Base-by-base conservation (phyloP, 2,888 invertebrate genomes). In the Lymantria monacha region DNA sequence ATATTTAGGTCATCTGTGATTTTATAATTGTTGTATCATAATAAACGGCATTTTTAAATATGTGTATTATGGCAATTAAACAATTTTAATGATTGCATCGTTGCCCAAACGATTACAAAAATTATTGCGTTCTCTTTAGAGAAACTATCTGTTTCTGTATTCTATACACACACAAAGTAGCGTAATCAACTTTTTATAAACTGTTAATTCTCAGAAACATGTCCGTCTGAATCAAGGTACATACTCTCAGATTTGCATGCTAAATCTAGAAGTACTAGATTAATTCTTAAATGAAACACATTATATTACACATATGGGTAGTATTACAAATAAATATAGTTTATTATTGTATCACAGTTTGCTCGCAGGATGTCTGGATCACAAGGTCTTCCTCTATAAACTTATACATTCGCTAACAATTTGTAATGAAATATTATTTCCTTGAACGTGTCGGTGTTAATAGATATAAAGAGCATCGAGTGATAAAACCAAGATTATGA, bases 331-430 rank as follows among this genome's bases (percentile, higher is more conserved):
- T 51, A 43, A 62, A 64, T 22, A 5, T 22, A 59, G 54, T 66
- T 59, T 71, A 72, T 68, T 55, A 55, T 46, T 51, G 33, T 46
- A 50, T 22, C 48, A 51, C 43, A 38, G 50, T 64, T 61, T 52
- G 57, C 61, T 55, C 63, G 70, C 79, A 79, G 80, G 79, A 81
- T 80, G 79, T 75, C 75, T 76, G 69, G 70, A 75, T 76, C 68
- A 70, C 65, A 67, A 69, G 62, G 67, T 58, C 69, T 69, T 76
- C 74, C 74, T 74, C 72, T 74, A 70, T 79, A 74, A 72, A 70
- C 61, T 59, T 69, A 60, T 62, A 68, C 58, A 64, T 67, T 66
- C 55, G 53, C 57, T 56, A 57, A 58, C 44, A 61, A 55, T 66
- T 61, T 48, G 44, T 59, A 58, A 52, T 50, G 52, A 48, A 48